Conservation (phyloP, 2,888 invertebrate genomes). For the Catocala nupta region DNA sequence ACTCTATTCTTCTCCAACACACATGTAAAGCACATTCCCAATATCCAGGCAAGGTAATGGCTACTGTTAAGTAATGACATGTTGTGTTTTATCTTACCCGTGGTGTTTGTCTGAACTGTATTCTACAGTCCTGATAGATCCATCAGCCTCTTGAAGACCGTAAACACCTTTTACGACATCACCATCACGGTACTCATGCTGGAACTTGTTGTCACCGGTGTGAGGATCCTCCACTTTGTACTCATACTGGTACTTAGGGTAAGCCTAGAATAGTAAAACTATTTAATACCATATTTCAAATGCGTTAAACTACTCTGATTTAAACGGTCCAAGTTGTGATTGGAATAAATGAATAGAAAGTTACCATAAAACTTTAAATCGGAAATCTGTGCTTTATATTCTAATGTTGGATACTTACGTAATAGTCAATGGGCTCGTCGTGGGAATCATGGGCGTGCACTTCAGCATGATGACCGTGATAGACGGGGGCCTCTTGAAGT, state of each 20-base stretch:
- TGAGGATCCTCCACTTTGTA: constrained; percentile 89
- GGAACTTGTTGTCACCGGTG: constrained; percentile 89
- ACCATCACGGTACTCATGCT: constrained; percentile 87
- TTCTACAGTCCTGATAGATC: constrained; percentile 88
- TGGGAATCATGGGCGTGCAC: constrained; percentile 62
- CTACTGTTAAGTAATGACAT: too few relatives aligned
- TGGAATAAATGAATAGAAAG: constrained; percentile 77
- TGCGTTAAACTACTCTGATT: constrained; percentile 53
- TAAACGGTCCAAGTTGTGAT: constrained; percentile 62
- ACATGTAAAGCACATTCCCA: too few relatives aligned
- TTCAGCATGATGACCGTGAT: constrained; percentile 53
- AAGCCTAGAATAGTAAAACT: constrained; percentile 72
- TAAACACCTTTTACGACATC: constrained; percentile 90
- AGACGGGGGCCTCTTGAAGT: constrained; percentile 49
- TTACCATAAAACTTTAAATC: constrained; percentile 60
- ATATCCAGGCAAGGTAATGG: too few relatives aligned
- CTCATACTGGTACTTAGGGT: constrained; percentile 88
- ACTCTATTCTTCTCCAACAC: too few relatives aligned
- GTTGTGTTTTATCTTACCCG: constrained; percentile 71
- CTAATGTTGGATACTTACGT: constrained; percentile 74
- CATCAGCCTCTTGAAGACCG: constrained; percentile 87
- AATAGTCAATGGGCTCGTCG: constrained; percentile 81
- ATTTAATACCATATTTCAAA: constrained; percentile 57
- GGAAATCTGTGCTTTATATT: constrained; percentile 57
- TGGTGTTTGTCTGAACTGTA: constrained; percentile 87